Evolutionary conservation across 2,797 vertebrate species (phyloP).

Genomic region (Euthynnus affinis): DNA sequence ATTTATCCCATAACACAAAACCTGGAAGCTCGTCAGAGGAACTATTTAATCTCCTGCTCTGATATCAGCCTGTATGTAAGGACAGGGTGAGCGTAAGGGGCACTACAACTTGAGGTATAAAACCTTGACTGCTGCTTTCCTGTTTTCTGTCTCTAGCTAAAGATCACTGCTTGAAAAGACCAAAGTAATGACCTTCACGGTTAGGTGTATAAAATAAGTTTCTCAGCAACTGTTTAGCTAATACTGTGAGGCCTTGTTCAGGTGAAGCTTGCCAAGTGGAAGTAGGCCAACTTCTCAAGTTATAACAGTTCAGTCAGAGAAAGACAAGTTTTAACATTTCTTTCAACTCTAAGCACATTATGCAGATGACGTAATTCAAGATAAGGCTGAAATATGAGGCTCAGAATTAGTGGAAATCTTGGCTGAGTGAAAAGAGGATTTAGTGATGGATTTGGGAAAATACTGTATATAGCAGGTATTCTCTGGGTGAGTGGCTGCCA

Average conservation of each 20-base stretch:
- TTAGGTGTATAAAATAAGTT: slow-evolving; percentile 54
- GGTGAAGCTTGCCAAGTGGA: slow-evolving; percentile 62
- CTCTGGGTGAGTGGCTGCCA: slow-evolving; percentile 34
- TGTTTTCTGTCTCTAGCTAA: slow-evolving; percentile 62
- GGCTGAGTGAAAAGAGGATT: slow-evolving; percentile 62
- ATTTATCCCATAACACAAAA: slow-evolving; percentile 74
- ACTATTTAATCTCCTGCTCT: slow-evolving; percentile 58
- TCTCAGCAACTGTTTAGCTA: slow-evolving; percentile 50
- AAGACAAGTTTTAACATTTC: slow-evolving; percentile 62
- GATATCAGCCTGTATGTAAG: slow-evolving; percentile 55
- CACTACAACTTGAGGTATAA: slow-evolving; percentile 43
- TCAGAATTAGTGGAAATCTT: slow-evolving; percentile 54
- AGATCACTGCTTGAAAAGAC: slow-evolving; percentile 44
- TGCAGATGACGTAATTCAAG: slow-evolving; percentile 63
- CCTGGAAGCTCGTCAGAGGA: slow-evolving; percentile 77
- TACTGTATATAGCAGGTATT: slow-evolving; percentile 26
- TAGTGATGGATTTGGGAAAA: slow-evolving; percentile 57
- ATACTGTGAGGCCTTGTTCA: slow-evolving; percentile 44
- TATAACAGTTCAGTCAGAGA: slow-evolving; percentile 45
- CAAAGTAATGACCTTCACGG: slow-evolving; percentile 45
- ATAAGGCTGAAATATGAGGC: slow-evolving; percentile 69
- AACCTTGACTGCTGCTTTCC: slow-evolving; percentile 59
- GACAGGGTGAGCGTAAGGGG: slow-evolving; percentile 33
- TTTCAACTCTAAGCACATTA: slow-evolving; percentile 66
- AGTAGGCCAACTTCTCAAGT: slow-evolving; percentile 54